A percentile compares a stretch with the other conserved stretches of the same genome.
Evolutionary conservation across 2,888 invertebrate species (phyloP).

Genomic region (Eledona agricola): DNA sequence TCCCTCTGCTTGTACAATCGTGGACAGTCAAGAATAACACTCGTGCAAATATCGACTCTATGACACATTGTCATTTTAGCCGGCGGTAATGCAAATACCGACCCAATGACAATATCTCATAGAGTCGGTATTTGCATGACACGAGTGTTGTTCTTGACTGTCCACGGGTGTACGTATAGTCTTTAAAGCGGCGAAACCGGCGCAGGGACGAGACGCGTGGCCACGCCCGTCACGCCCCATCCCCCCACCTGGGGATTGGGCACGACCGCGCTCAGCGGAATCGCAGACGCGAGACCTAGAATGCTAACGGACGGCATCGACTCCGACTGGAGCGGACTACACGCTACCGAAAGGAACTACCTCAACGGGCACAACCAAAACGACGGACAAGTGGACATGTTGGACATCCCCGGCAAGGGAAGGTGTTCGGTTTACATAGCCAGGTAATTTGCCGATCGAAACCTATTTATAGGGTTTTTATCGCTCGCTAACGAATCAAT

Average conservation of each 20-base stretch:
- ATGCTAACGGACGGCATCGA: conserved; percentile 61
- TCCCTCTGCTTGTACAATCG: too few relatives aligned
- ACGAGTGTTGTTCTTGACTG: too few relatives aligned
- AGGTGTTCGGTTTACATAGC: conserved; percentile 93
- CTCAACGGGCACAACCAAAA: conserved; percentile 59
- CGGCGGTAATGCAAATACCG: too few relatives aligned
- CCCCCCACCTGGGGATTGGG: conserved; percentile 54
- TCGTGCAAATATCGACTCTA: too few relatives aligned
- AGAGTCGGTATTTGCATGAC: too few relatives aligned
- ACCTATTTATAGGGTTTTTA: conserved; percentile 9
- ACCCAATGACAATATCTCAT: too few relatives aligned
- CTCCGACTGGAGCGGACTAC: conserved; percentile 59
- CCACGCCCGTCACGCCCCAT: conserved; percentile 61
- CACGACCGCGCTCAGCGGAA: conserved; percentile 50
- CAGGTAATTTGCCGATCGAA: conserved; percentile 60
- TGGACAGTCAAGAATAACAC: conserved; percentile 1
- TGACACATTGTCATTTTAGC: too few relatives aligned
- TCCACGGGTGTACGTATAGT: too few relatives aligned
- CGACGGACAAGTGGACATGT: conserved; percentile 87
- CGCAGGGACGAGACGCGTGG: conserved; percentile 56
- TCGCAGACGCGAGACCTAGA: conserved; percentile 54
- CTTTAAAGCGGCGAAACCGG: too few relatives aligned
- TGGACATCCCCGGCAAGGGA: conserved; percentile 94
- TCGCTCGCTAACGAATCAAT: too few relatives aligned
- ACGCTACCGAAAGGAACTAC: conserved; percentile 55